These are phyloP conservation scores for Dendrolimus houi DNA, from an alignment of 2,888 invertebrate species.

Conservation along the genomic window DNA sequence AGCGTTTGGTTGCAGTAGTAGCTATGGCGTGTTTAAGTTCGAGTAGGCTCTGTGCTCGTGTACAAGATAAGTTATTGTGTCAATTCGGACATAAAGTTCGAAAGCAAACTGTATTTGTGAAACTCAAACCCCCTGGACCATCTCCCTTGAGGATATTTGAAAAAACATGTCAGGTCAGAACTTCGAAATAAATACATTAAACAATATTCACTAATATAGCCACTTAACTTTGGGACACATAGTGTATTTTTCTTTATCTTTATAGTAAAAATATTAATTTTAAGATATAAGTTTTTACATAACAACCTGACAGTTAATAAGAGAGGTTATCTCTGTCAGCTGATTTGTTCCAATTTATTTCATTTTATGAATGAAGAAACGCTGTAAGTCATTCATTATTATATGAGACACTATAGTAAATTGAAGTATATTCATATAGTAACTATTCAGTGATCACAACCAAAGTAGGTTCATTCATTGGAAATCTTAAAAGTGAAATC, in stretches of 20 bases:
- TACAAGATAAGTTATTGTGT: constrained; percentile 86
- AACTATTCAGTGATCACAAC: neutral
- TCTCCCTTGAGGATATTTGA: constrained; percentile 73
- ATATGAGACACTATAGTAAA: neutral
- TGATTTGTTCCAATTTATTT: constrained; percentile 24
- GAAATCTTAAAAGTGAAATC: constrained; percentile 69
- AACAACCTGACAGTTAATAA: constrained; percentile 34
- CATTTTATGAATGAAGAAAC: constrained; percentile 16
- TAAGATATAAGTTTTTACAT: constrained; percentile 24
- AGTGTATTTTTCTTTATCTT: neutral
- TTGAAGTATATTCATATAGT: neutral
- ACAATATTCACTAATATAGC: neutral
- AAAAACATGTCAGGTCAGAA: constrained; percentile 63
- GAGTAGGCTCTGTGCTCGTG: constrained; percentile 88
- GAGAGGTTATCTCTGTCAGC: constrained; percentile 38
- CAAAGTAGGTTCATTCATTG: constrained; percentile 34
- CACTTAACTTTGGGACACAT: neutral
- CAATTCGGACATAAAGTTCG: constrained; percentile 84
- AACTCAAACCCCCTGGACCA: constrained; percentile 80
- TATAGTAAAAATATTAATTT: neutral
- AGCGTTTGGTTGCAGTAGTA: constrained; percentile 82
- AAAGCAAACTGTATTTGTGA: constrained; percentile 82
- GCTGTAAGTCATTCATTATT: constrained; percentile 3
- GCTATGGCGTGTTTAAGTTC: constrained; percentile 90
- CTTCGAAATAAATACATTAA: neutral